Evolutionary conservation across 2,113 vertebrate genomes (phyloP), one percentile per base, ranked within the genome.

Genomic region (Rhinopomastus cyanomelas): DNA sequence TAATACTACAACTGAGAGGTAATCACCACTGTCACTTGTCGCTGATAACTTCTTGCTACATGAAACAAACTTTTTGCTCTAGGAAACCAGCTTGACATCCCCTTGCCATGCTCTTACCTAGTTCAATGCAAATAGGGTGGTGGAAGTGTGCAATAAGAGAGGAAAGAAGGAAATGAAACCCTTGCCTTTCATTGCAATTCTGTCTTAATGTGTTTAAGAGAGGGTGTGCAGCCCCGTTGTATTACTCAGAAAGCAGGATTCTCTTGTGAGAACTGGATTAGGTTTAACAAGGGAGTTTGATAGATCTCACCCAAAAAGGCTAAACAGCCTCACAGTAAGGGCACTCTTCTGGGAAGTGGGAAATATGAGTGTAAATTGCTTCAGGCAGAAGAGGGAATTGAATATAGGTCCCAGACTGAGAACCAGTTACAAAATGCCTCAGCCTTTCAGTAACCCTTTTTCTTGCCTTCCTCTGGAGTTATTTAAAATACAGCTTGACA

Each of bases 361-460:
- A 79, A 89, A 81, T 26, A 32, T 3, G 21, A 81, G 81, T 23
- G 25, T 13, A 85, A 85, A 85, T 81, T 85, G 49, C 62, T 81
- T 75, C 53, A 89, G 72, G 72, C 51, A 80, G 55, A 79, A 60
- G 39, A 87, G 29, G 39, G 39, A 87, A 91, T n/a, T 87, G 82
- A 84, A 80, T 83, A 36, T 61, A 27, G 14, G 15, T 67, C 71
- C 9, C 27, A 88, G 46, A 16, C 16, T 81, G 57, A 85, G 48
- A 65, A 66, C 12, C n/a, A 64, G 32, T n/a, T 53, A 65, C 26
- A 87, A 75, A 60, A 89, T 19, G 42, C 3, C 19, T 79, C 55
- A 56, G 6, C 42, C 20, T 59, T 88, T 81, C 55, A 71, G 39
- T 16, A 81, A 56, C 52, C 4, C 2, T 16, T 75, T 89, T 71